Evolutionary conservation across 2,888 invertebrate genomes (phyloP).

Genomic region (Suillia variegata): DNA sequence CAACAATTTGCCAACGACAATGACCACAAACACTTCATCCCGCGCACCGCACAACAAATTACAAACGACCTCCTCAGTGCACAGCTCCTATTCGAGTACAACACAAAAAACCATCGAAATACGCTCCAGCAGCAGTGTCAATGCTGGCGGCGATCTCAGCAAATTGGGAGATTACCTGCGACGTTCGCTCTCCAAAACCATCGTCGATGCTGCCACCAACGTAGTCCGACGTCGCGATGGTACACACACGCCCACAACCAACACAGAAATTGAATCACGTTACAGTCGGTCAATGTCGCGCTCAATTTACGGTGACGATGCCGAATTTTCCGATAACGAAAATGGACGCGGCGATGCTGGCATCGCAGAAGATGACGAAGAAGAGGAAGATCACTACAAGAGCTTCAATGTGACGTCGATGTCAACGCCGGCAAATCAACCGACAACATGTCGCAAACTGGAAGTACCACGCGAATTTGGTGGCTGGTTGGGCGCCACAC

Average conservation of each 20-base stretch:
- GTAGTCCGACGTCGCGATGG: conserved; percentile 30
- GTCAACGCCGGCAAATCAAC: conserved; percentile 27
- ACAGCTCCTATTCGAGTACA: conserved; percentile 44
- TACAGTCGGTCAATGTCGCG: conserved; percentile 50
- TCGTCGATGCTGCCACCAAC: conserved; percentile 19
- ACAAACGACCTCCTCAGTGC: conserved; percentile 42
- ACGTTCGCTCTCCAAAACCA: conserved; percentile 51
- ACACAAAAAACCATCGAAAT: conserved; percentile 47
- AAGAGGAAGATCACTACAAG: conserved; percentile 37
- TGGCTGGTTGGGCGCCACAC: conserved; percentile 45
- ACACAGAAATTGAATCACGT: conserved; percentile 41
- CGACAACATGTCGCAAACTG: conserved; percentile 44
- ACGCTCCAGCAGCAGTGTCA: conserved; percentile 39
- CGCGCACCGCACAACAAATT: conserved; percentile 31
- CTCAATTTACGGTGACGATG: conserved; percentile 57
- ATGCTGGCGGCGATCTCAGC: conserved; percentile 47
- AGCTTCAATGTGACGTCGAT: conserved; percentile 42
- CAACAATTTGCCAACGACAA: conserved; percentile 42
- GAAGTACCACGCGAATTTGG: conserved; percentile 51
- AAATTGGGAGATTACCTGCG: conserved; percentile 53
- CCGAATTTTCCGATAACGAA: conserved; percentile 47
- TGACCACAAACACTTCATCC: conserved; percentile 48
- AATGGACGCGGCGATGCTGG: conserved; percentile 19
- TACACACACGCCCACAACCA: conserved; percentile 35
- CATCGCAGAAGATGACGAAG: conserved; percentile 28